Evolutionary conservation across 2,113 vertebrate species (phyloP).

Genomic region (Perca flavescens): DNA sequence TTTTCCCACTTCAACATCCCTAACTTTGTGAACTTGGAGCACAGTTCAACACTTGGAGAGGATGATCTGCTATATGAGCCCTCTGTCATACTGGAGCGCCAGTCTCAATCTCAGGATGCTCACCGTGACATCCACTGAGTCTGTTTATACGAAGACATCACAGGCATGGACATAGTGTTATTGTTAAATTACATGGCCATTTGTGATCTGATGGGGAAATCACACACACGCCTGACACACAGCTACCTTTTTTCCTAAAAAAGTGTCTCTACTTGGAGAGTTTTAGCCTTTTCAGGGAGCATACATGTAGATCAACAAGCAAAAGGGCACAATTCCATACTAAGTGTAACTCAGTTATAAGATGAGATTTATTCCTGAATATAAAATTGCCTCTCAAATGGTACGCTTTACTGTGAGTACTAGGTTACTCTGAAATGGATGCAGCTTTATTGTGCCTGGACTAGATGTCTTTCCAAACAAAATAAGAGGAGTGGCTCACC

Average conservation of each 20-base stretch:
- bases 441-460: not conserved
- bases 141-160: not conserved
- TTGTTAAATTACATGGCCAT: not conserved
- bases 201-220: slow-evolving; percentile 3
- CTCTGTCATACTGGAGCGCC: slow-evolving; percentile 84
- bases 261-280: not conserved
- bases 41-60: slow-evolving; percentile 87
- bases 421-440: not conserved
- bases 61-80: slow-evolving; percentile 90
- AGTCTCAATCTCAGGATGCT: slow-evolving; percentile 59
- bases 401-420: slow-evolving; percentile 10
- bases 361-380: slow-evolving; percentile 4
- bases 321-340: not conserved
- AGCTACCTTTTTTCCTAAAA: not conserved
- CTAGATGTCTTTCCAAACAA: not conserved
- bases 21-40: slow-evolving; percentile 92
- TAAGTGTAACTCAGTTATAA: not conserved
- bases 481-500: slow-evolving; percentile 18
- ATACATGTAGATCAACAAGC: not conserved
- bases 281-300: not conserved
- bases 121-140: slow-evolving; percentile 50
- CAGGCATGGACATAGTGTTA: not conserved
- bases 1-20: slow-evolving; percentile 92
- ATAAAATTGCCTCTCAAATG: slow-evolving; percentile 7
- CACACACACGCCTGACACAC: not conserved